Conservation (phyloP, 35 echinoderm and acorn worm species). For the Acanthaster planci region DNA sequence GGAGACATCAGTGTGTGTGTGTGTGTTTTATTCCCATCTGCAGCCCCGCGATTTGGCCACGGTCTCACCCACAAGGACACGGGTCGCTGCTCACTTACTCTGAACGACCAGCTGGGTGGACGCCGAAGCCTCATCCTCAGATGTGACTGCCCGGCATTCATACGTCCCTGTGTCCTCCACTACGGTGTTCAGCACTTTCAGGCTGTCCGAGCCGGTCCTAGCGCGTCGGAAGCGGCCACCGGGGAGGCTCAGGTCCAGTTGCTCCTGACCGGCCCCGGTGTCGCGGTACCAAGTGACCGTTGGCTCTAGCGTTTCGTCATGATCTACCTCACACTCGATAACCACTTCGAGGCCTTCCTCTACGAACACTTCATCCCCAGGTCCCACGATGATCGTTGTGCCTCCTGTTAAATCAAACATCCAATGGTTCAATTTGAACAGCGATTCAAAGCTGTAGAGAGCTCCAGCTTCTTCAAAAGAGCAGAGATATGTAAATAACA, state of each 20-base stretch:
- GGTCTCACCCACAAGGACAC: no score
- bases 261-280: background rate
- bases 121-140: background rate
- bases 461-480: no score
- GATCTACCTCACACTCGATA: background rate
- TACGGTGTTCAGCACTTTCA: background rate
- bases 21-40: no score
- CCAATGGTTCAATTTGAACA: no score
- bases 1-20: no score
- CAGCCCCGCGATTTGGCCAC: no score
- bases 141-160: conserved; percentile 19
- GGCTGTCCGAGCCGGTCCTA: background rate
- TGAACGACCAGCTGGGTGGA: background rate
- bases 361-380: background rate
- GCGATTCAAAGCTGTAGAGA: no score
- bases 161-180: conserved; percentile 33
- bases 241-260: conserved; percentile 2
- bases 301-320: background rate
- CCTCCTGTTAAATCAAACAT: background rate
- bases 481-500: no score
- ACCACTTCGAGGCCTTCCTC: background rate
- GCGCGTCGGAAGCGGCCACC: background rate
- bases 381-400: conserved; percentile 14
- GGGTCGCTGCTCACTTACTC: background rate
- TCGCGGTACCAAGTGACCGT: background rate